Evolutionary conservation across 1,140 invertebrate species (phyloP).

Genomic region (Scaptomyza hsui): DNA sequence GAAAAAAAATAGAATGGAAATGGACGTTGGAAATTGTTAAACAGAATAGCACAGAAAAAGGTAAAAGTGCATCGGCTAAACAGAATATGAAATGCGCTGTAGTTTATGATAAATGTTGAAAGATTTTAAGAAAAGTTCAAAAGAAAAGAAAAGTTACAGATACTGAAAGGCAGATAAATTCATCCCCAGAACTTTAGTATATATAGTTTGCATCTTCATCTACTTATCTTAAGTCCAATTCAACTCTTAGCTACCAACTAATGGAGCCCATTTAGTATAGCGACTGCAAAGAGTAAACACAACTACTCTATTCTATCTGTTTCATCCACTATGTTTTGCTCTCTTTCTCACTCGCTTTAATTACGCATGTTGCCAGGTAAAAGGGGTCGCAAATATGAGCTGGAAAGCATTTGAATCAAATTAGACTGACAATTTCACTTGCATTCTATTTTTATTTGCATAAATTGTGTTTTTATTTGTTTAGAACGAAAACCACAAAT

Average conservation of each 20-base stretch:
- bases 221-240: background rate
- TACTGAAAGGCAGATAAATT: too few relatives aligned
- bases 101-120: background rate
- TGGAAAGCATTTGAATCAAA: slow-evolving; percentile 51
- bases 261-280: background rate
- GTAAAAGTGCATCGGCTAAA: background rate
- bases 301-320: slow-evolving; percentile 9
- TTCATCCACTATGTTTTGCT: background rate
- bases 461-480: slow-evolving; percentile 21
- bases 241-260: background rate
- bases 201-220: background rate
- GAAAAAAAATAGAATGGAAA: background rate
- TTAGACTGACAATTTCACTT: slow-evolving; percentile 64
- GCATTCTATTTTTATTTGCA: slow-evolving; percentile 34
- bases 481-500: slow-evolving; percentile 50
- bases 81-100: background rate
- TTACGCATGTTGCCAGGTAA: slow-evolving; percentile 1
- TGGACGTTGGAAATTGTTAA: slow-evolving; percentile 3
- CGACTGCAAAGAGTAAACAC: slow-evolving; percentile 10
- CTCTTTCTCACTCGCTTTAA: background rate
- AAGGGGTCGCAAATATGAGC: slow-evolving; percentile 34
- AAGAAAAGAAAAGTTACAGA: too few relatives aligned
- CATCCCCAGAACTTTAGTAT: too few relatives aligned
- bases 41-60: background rate
- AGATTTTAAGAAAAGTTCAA: too few relatives aligned